Evolutionary conservation across 2,797 vertebrate genomes (phyloP), one percentile per base, ranked within the genome.

Genomic region (Danio tinwini): DNA sequence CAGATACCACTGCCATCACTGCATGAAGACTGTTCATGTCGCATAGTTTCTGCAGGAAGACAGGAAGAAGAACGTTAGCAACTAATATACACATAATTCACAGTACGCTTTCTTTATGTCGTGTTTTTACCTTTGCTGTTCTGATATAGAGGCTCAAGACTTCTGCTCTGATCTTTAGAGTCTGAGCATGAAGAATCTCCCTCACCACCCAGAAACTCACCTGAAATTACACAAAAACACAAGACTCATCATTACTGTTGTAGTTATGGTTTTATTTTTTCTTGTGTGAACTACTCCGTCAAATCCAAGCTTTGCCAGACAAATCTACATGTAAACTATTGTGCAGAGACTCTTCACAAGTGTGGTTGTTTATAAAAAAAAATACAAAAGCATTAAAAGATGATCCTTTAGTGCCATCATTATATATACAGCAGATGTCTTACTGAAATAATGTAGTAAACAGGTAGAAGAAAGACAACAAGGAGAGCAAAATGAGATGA

Each of bases 181-280:
- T 99, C 76, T 98, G 98, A 29, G 98, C 97, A 29, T 98, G 97
- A 82, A 99, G 96, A 90, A 99, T 98, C 91, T 99, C 98, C 92
- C 97, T 94, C 84, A 99, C 97, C 82, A 99, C 98, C 98, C 98
- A 99, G 94, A 99, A 99, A 91, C 96, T 99, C 6, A 98, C 98
- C 98, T 99, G 59, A 80, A 50, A 83, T 19, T 40, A 52, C 13
- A 84, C 58, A 16, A 76, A 56, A 81, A 37, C 74, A 83, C 10
- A 84, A 14, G 0, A 80, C 29, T 19, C 19, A 39, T 64, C 53
- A 58, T 88, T 17, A 70, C 63, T 65, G 81, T 14, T 3, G 14
- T 67, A 75, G 19, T 16, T 8, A 3, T 29, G 29, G 29, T 29
- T 29, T 37, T 52, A 10, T 69, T 17, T 37, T 21, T 14, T 0